Percentiles rank a stretch among this genome's conserved stretches.
Evolutionary conservation across 2,797 vertebrate species (phyloP).

Genomic region (Botia almorhae): DNA sequence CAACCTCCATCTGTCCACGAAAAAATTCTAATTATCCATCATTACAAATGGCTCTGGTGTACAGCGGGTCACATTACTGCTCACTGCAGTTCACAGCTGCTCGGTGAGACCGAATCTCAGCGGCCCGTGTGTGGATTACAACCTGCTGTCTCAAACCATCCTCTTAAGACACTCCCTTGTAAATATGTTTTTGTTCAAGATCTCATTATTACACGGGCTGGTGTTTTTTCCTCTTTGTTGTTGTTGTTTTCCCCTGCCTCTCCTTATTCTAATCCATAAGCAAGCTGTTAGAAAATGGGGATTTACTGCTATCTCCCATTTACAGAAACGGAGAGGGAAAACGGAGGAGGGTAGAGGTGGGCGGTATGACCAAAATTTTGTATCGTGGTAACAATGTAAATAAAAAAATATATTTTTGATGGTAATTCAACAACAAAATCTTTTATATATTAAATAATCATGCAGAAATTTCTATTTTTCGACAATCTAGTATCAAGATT

Average conservation of each 20-base stretch:
- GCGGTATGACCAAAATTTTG: not conserved
- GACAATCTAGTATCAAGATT: too few species aligned
- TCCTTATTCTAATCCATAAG: conserved; percentile 31
- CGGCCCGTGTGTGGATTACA: conserved; percentile 39
- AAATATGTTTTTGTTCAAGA: conserved; percentile 44
- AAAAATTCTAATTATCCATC: conserved; percentile 73
- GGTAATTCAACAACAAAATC: not conserved
- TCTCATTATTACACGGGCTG: conserved; percentile 6
- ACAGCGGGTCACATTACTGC: conserved; percentile 72
- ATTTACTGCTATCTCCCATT: not conserved
- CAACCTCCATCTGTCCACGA: conserved; percentile 38
- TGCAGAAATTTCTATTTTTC: not conserved
- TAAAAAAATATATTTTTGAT: not conserved
- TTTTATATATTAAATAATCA: not conserved
- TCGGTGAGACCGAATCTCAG: conserved; percentile 50
- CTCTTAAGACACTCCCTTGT: not conserved
- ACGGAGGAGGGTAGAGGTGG: not conserved
- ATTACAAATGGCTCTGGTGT: conserved; percentile 67
- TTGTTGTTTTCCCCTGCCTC: not conserved
- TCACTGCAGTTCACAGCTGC: conserved; percentile 70
- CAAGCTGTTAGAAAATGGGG: conserved; percentile 1
- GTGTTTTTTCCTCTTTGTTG: conserved; percentile 31
- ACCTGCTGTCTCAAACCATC: not conserved
- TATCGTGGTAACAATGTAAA: not conserved
- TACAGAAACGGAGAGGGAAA: conserved; percentile 13